phyloP scores from a whole-genome alignment of 2,113 vertebrate species.

The Bufo gargarizans region DNA sequence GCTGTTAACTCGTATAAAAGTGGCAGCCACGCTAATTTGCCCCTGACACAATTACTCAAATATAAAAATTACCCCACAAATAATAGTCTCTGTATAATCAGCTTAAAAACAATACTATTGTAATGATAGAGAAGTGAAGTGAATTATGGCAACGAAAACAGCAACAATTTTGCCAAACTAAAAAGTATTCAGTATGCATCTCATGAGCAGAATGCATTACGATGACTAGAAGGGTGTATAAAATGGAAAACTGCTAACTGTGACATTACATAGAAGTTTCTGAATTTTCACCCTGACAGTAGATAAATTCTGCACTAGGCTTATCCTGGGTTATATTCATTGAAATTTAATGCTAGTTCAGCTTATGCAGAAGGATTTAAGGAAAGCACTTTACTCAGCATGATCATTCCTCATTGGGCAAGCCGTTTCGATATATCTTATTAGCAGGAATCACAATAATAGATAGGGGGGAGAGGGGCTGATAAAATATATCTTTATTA shows the following conservation, averaged over 20 bases:
- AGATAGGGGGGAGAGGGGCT: too few relatives aligned
- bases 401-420: too few relatives aligned
- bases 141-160: not conserved
- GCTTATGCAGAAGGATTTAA: not conserved
- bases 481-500: too few relatives aligned
- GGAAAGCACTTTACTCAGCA: too few relatives aligned
- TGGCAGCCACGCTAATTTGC: not conserved
- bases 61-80: not conserved
- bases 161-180: not conserved
- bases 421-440: too few relatives aligned
- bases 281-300: not conserved
- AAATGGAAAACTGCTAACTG: not conserved
- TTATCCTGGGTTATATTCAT: not conserved
- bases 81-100: not conserved
- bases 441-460: too few relatives aligned
- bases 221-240: not conserved
- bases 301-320: not conserved
- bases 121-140: not conserved
- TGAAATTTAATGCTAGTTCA: not conserved
- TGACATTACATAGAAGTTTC: not conserved
- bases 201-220: not conserved
- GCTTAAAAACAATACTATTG: not conserved
- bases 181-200: not conserved
- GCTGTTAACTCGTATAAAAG: not conserved
- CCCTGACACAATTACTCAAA: not conserved